Evolutionary conservation across 2,888 invertebrate species (phyloP), one percentile per base, ranked within the genome.

Genomic region (Oxytorus armatus): DNA sequence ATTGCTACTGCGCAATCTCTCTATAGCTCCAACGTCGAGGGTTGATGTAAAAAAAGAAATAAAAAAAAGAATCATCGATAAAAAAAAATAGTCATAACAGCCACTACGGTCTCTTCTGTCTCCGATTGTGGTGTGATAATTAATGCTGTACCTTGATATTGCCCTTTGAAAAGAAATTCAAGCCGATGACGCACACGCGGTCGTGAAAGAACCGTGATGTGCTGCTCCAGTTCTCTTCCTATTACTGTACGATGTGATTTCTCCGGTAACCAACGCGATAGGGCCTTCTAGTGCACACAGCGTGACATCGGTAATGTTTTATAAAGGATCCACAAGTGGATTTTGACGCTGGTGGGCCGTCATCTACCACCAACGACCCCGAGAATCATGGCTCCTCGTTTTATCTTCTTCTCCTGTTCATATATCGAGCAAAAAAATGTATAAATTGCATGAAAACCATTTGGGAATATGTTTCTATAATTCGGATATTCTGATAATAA

Each of bases 311-410:
- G n/a, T n/a, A n/a, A n/a, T n/a, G n/a, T n/a, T n/a, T n/a, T n/a
- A 63, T 39, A 57, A 42, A 55, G 55, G 44, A 70, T 65, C 77
- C 47, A 77, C 70, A 59, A 70, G 72, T 72, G 72, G 57, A 77
- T 77, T 70, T 72, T 39, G 49, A 72, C n/a, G n/a, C n/a, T n/a
- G n/a, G n/a, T n/a, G n/a, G n/a, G n/a, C n/a, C n/a, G n/a, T n/a
- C n/a, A n/a, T 11, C 5, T 10, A n/a, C 39, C 25, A 47, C 18
- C 29, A 16, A 14, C 14, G 14, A 59, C 44, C 36, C n/a, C 39
- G 23, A 76, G 53, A n/a, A 21, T 69, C 53, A 55, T 69, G 11
- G 7, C 47, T 63, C 36, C 0, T n/a, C 5, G 14, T 11, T 55
- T 29, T 55, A 25, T 29, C n/a, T 53, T n/a, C 5, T n/a, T n/a